Evolutionary conservation across 2,113 vertebrate genomes (phyloP).

Genomic region (Nannobrachium achirus): DNA sequence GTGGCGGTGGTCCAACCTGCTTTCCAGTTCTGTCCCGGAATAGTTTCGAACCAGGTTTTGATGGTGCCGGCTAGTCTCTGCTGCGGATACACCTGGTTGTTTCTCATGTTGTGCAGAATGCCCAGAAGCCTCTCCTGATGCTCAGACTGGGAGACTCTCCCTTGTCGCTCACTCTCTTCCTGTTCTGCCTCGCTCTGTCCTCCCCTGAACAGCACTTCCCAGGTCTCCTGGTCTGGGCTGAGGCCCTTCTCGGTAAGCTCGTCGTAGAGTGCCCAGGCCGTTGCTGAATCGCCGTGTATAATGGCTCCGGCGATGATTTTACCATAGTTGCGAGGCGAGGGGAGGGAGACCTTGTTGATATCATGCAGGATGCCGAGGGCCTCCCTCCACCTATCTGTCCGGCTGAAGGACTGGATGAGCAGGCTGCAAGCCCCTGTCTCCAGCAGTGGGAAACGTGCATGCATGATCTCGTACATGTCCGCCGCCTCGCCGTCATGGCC

Average conservation of each 20-base stretch:
- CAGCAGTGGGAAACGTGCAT: conserved; percentile 80
- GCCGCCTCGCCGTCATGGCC: conserved; percentile 82
- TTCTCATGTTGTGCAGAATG: conserved; percentile 86
- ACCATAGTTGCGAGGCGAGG: conserved; percentile 83
- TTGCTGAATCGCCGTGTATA: conserved; percentile 73
- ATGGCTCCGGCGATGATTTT: conserved; percentile 84
- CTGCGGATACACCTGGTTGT: conserved; percentile 89
- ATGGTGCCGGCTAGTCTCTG: conserved; percentile 82
- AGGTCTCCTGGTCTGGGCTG: conserved; percentile 80
- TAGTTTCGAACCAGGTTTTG: conserved; percentile 93
- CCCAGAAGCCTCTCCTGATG: conserved; percentile 78
- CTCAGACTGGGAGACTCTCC: conserved; percentile 25
- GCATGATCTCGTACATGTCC: conserved; percentile 91
- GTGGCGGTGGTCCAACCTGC: conserved; percentile 80
- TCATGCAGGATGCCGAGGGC: conserved; percentile 82
- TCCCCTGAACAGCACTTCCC: conserved; percentile 84
- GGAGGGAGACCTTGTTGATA: conserved; percentile 85
- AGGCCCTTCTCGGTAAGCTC: conserved; percentile 81
- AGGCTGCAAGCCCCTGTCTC: conserved; percentile 85
- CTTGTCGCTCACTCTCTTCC: conserved; percentile 2
- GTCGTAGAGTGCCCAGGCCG: conserved; percentile 84
- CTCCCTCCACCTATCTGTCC: conserved; percentile 85
- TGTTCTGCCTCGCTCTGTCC: neutral
- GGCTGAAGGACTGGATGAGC: conserved; percentile 84
- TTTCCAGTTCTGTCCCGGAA: conserved; percentile 84